Evolutionary conservation across 2,797 vertebrate genomes (phyloP).

Genomic region (Luscinia luscinia): DNA sequence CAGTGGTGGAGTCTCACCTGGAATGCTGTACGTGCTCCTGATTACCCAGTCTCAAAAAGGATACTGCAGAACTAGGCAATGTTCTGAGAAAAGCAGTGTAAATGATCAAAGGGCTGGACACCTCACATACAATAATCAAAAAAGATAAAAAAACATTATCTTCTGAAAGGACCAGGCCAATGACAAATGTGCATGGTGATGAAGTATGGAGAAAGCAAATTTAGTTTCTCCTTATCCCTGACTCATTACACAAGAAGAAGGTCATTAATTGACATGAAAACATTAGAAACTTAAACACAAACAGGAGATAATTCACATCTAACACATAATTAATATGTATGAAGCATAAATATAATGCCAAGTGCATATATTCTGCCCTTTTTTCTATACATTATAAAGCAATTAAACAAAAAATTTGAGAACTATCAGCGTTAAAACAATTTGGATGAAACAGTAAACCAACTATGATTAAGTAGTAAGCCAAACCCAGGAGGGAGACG

Average conservation of each 20-base stretch:
- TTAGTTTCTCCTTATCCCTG: neutral
- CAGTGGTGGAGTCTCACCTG: constrained; percentile 54
- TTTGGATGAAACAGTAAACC: neutral
- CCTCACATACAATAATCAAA: neutral
- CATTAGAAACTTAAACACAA: neutral
- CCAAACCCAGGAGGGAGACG: neutral
- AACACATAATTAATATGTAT: neutral
- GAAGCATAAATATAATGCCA: neutral
- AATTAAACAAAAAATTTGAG: neutral
- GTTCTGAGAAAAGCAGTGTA: neutral
- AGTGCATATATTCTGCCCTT: neutral
- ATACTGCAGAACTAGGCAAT: neutral
- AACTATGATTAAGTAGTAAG: neutral
- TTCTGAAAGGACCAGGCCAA: neutral
- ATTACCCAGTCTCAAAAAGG: neutral
- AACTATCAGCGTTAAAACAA: neutral
- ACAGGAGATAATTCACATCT: neutral
- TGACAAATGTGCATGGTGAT: neutral
- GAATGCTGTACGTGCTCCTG: constrained; percentile 33
- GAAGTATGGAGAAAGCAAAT: neutral
- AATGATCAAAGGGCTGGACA: neutral
- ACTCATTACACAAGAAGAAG: neutral
- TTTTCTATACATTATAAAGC: neutral
- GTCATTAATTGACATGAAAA: neutral
- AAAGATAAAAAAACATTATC: neutral